Evolutionary conservation across 2,113 vertebrate genomes (phyloP), one percentile per base, ranked within the genome.

Genomic region (Rhinopomastus cyanomelas): DNA sequence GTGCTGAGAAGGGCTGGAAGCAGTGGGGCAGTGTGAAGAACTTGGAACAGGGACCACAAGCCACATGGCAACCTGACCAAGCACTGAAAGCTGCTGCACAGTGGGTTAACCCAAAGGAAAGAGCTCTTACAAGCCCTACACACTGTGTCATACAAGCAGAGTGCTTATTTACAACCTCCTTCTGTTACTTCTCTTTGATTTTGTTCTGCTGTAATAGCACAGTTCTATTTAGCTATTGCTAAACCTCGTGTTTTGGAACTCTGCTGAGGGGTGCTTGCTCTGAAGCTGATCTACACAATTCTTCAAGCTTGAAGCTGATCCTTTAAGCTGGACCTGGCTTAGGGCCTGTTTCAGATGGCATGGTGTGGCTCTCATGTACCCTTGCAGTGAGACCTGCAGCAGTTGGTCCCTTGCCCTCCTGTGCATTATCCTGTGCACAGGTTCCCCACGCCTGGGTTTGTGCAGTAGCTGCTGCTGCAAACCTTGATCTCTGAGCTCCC

Each of bases 41-140:
- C 51, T 26, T 0, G 2, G 11, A 0, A 0, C 29, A 27, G 49
- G 21, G 23, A 36, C 15, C 12, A 4, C 2, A 7, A 42, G n/a
- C 27, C 0, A 0, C 10, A 19, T 51, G 34, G 12, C 46, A 65
- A 7, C 21, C 20, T 52, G 16, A 36, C 32, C 72, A 26, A n/a
- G 75, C 10, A 6, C n/a, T 52, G 62, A 37, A 82, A 76, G 12
- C 39, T 53, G 12, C 66, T 80, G 44, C 18, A 10, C 10, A 11
- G 23, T 2, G 0, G 14, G 11, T 73, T 66, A 51, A 53, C 20
- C 21, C 7, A 3, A 61, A 39, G 17, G 17, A 55, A 66, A 6
- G 12, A 37, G 19, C 53, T 64, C 57, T 51, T 44, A 10, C 2
- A 29, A 59, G 30, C 65, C 25, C 18, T 69, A 11, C 3, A 49